Evolutionary conservation across 2,888 invertebrate genomes (phyloP).

Genomic region (Eupithecia exiguata): DNA sequence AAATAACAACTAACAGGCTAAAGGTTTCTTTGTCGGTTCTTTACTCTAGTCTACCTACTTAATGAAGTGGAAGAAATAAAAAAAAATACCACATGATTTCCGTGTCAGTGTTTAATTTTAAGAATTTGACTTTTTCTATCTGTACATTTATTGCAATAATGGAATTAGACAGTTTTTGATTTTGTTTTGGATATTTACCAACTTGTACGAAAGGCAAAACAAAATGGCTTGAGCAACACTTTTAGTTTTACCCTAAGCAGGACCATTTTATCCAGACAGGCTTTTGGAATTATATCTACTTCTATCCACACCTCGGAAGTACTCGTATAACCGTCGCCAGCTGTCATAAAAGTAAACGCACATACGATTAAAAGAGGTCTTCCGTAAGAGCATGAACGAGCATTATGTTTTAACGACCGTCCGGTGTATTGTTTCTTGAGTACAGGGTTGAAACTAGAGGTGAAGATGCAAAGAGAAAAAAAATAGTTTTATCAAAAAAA

Average conservation of each 20-base stretch:
- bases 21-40: no score
- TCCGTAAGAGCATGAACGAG: conserved; percentile 46
- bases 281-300: background rate
- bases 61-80: no score
- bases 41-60: no score
- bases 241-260: no score
- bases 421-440: conserved; percentile 54
- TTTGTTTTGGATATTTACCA: no score
- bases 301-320: conserved; percentile 17
- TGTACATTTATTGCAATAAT: no score
- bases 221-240: no score
- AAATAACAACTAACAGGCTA: no score
- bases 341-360: conserved; percentile 22
- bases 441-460: conserved; percentile 16
- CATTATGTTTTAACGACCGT: conserved; percentile 50
- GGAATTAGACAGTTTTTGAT: no score
- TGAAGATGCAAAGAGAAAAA: background rate
- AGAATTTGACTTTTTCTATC: no score
- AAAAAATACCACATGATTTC: no score
- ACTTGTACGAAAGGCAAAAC: background rate
- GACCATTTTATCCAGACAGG: background rate
- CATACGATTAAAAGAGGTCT: conserved; percentile 41
- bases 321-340: conserved; percentile 9
- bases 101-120: no score
- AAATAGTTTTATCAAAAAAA: background rate